Evolutionary conservation across 1,140 invertebrate species (phyloP).

Genomic region (Drosophila mayri): DNA sequence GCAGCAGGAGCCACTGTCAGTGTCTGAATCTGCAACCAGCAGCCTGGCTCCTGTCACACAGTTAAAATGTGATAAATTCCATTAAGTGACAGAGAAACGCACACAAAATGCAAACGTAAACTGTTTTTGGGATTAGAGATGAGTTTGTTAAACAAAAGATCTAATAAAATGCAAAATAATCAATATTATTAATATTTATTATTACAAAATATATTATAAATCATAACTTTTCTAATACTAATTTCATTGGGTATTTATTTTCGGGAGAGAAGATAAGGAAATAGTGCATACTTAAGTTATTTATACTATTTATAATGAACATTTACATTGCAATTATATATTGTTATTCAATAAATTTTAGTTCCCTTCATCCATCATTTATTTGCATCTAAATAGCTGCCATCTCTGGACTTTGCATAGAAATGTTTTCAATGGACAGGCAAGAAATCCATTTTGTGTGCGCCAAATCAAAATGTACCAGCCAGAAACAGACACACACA

Average conservation of each 20-base stretch:
- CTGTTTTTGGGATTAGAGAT: constrained; percentile 37
- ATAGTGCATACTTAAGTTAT: not conserved
- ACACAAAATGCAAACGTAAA: constrained; percentile 52
- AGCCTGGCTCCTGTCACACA: constrained; percentile 73
- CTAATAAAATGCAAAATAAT: not conserved
- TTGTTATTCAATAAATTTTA: not conserved
- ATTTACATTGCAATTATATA: not conserved
- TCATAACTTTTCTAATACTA: not conserved
- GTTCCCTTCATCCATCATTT: not conserved
- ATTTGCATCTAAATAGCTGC: not conserved
- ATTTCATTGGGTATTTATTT: not conserved
- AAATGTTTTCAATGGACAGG: constrained; percentile 53
- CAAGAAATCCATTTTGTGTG: constrained; percentile 75
- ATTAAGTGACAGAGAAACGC: constrained; percentile 74
- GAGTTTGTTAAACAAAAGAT: not conserved
- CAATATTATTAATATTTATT: no score
- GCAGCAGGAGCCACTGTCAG: constrained; percentile 2
- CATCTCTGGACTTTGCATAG: constrained; percentile 41
- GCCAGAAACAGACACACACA: constrained; percentile 29
- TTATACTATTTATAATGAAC: not conserved
- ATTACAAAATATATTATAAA: not conserved
- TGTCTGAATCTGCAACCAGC: constrained; percentile 54
- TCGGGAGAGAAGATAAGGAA: not conserved
- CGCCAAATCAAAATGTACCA: constrained; percentile 71
- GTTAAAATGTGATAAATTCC: constrained; percentile 83